Evolutionary conservation across 2,113 vertebrate genomes (phyloP).

Genomic region (Lagopus leucura): DNA sequence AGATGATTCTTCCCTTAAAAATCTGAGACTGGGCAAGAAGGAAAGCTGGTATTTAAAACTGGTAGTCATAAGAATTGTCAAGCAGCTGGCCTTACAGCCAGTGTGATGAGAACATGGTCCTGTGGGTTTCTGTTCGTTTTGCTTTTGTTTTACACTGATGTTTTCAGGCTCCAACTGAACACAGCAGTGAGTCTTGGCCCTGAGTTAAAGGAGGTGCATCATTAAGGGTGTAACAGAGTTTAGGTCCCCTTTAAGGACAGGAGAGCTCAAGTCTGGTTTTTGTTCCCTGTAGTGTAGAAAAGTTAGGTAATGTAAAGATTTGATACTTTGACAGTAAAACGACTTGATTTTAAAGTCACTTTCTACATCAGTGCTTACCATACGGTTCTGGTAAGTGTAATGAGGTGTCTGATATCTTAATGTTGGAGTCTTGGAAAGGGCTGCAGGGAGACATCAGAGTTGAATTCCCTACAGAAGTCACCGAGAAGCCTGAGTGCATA

Average conservation of each 20-base stretch:
- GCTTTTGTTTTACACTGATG: not conserved
- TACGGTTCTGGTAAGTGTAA: not conserved
- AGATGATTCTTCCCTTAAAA: not conserved
- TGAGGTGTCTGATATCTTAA: not conserved
- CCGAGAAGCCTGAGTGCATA: not conserved
- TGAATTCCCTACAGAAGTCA: not conserved
- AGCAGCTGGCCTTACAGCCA: not conserved
- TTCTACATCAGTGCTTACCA: not conserved
- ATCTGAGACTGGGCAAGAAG: not conserved
- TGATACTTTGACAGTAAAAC: not conserved
- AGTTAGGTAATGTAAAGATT: not conserved
- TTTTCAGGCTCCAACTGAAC: constrained; percentile 13
- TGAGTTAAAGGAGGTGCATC: not conserved
- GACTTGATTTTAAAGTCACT: not conserved
- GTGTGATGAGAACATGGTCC: not conserved
- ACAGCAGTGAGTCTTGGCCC: not conserved
- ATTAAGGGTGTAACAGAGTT: not conserved
- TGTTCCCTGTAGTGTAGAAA: not conserved
- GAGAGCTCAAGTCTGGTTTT: not conserved
- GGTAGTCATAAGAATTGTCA: not conserved
- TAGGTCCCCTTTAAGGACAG: not conserved
- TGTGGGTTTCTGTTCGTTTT: not conserved
- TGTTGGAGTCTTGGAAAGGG: not conserved
- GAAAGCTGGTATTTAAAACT: not conserved
- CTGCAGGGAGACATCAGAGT: not conserved